Evolutionary conservation across 2,113 vertebrate genomes (phyloP), one percentile per base, ranked within the genome.

Genomic region (Corythornis vintsioides): DNA sequence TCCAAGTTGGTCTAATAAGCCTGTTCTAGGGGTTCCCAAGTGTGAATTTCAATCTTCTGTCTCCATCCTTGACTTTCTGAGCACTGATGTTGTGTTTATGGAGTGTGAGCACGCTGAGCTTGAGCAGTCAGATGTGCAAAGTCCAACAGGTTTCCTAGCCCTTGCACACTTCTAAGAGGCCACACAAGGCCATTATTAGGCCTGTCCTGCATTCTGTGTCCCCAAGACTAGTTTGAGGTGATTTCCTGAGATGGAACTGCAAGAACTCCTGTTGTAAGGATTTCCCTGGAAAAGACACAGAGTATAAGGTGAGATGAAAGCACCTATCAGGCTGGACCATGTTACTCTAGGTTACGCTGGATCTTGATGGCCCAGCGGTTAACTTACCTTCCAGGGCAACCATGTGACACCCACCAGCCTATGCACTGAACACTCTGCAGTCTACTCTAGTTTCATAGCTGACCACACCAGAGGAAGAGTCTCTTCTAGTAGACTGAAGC

Each of bases 101-200:
- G 29, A n/a, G 4, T 7, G 47, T 83, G 64, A 88, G n/a, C 42
- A 28, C 31, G 66, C 13, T 42, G 60, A 74, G 28, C 56, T 70
- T 26, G 4, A 90, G 40, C 24, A 57, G 20, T 28, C 4, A 3
- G 28, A 8, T 56, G 17, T 60, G 66, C 40, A 26, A 64, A 64
- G 35, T 24, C 21, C 29, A 71, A 19, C 25, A 48, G 13, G 9
- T 86, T 29, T 86, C 48, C 25, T 29, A 60, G 3, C 11, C 14
- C 14, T 42, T 53, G 21, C 43, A 66, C 24, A 31, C 33, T 75
- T 71, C 28, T 71, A 28, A 42, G 22, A 76, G 31, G 21, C 15
- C n/a, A 7, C 48, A 52, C 0, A 0, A 57, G 42, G 31, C 40
- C 45, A 24, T 69, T 63, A 13, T 43, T 74, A 64, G 31, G 18